Percentiles rank a stretch among this genome's conserved stretches.
Conservation (phyloP, 1,140 invertebrate genomes). For the Lepidostoma basale region DNA sequence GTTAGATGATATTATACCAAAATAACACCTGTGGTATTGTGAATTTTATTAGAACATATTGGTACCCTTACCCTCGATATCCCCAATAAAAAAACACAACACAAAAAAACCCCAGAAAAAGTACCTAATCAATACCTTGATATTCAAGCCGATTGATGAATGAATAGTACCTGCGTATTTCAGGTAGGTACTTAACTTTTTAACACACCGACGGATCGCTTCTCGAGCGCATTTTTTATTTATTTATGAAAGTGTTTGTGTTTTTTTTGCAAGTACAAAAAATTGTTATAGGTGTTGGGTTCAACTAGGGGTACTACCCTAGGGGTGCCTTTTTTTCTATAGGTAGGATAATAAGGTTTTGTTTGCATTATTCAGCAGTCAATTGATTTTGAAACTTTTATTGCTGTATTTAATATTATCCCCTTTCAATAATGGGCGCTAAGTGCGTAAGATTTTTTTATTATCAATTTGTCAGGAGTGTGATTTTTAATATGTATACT, state of each 20-base stretch:
- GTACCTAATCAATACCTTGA: too few species aligned
- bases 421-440: slow-evolving; percentile 16
- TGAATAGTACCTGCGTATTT: too few species aligned
- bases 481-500: background rate
- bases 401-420: slow-evolving; percentile 6
- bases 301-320: background rate
- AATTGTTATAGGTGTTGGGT: slow-evolving; percentile 13
- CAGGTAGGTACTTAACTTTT: too few species aligned
- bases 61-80: too few species aligned
- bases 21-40: too few species aligned
- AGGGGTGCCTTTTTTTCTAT: slow-evolving; percentile 12
- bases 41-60: too few species aligned
- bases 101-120: too few species aligned
- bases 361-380: slow-evolving; percentile 13
- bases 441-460: slow-evolving; percentile 2
- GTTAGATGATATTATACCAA: too few species aligned
- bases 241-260: slow-evolving; percentile 11
- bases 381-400: slow-evolving; percentile 18
- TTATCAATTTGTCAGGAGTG: background rate
- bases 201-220: slow-evolving; percentile 6
- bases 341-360: background rate
- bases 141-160: too few species aligned
- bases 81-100: too few species aligned
- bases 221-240: slow-evolving; percentile 8
- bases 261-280: slow-evolving; percentile 10